Conservation (phyloP, 1,140 invertebrate species). For the Pararge aegeria region DNA sequence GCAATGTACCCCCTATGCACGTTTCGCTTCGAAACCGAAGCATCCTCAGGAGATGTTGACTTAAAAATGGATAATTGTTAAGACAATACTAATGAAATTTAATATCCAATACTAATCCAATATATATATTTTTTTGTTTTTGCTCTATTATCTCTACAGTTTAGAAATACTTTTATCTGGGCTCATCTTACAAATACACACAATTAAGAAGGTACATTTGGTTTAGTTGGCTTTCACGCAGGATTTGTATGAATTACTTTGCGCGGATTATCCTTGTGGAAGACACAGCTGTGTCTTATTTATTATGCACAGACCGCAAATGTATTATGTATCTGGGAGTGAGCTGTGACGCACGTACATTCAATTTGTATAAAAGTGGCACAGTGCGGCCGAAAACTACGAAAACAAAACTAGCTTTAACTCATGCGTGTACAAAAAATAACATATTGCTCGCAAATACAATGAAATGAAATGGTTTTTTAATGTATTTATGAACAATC, state of each 20-base stretch:
- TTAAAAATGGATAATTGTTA: too few species aligned
- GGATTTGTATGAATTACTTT: constrained; percentile 10
- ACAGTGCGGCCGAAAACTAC: too few species aligned
- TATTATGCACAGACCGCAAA: constrained; percentile 6
- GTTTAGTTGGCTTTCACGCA: not conserved
- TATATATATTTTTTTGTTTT: not conserved
- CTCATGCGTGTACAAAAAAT: too few species aligned
- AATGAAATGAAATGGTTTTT: too few species aligned
- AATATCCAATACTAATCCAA: not conserved
- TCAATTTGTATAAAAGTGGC: not conserved
- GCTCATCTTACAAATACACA: not conserved
- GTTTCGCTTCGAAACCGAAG: too few species aligned
- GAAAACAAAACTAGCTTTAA: too few species aligned
- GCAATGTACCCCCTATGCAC: too few species aligned
- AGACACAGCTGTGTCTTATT: constrained; percentile 2
- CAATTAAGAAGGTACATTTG: not conserved
- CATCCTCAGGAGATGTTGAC: too few species aligned
- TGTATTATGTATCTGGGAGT: not conserved
- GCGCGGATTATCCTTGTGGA: constrained; percentile 9
- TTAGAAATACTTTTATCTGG: too few species aligned
- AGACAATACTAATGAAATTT: too few species aligned
- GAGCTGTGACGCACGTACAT: not conserved
- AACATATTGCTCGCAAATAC: too few species aligned
- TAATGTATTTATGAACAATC: too few species aligned
- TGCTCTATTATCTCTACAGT: not conserved